A percentile compares a stretch with the other conserved stretches of the same genome.
Conservation (phyloP, 2,888 invertebrate genomes). For the Argynnis bischoffii region DNA sequence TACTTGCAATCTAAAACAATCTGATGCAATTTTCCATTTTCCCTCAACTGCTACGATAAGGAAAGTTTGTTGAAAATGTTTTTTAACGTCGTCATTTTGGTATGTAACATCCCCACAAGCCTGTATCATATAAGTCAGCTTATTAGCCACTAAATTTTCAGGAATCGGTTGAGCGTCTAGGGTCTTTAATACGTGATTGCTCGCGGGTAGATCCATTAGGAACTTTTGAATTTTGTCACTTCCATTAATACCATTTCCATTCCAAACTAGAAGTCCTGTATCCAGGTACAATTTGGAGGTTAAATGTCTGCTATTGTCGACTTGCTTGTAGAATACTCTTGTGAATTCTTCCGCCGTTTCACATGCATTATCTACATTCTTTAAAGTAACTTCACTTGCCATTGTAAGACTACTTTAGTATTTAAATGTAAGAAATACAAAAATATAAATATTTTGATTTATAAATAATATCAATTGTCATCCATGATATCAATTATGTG, state of each 20-base stretch:
- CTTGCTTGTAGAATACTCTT: slow-evolving; percentile 92
- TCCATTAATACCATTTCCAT: slow-evolving; percentile 93
- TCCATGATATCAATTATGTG: no score
- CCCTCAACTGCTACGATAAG: slow-evolving; percentile 93
- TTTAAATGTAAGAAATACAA: background rate
- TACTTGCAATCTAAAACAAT: slow-evolving; percentile 91
- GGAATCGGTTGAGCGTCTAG: slow-evolving; percentile 93
- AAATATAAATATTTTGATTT: background rate
- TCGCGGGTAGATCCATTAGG: slow-evolving; percentile 90
- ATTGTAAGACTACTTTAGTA: slow-evolving; percentile 44
- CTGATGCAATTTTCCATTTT: slow-evolving; percentile 97
- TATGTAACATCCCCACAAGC: slow-evolving; percentile 92
- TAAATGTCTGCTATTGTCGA: slow-evolving; percentile 93
- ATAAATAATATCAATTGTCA: no score
- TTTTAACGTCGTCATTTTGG: slow-evolving; percentile 79
- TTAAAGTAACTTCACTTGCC: slow-evolving; percentile 79
- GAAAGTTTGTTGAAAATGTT: slow-evolving; percentile 92
- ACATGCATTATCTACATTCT: slow-evolving; percentile 90
- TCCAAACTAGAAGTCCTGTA: slow-evolving; percentile 93
- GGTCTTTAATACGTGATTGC: slow-evolving; percentile 89
- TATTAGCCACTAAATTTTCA: slow-evolving; percentile 89
- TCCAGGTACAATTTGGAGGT: slow-evolving; percentile 92
- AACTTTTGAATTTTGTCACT: slow-evolving; percentile 93
- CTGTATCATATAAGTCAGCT: slow-evolving; percentile 91
- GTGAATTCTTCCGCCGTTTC: slow-evolving; percentile 94